Evolutionary conservation across 2,113 vertebrate species (phyloP).

Genomic region (Parus major): DNA sequence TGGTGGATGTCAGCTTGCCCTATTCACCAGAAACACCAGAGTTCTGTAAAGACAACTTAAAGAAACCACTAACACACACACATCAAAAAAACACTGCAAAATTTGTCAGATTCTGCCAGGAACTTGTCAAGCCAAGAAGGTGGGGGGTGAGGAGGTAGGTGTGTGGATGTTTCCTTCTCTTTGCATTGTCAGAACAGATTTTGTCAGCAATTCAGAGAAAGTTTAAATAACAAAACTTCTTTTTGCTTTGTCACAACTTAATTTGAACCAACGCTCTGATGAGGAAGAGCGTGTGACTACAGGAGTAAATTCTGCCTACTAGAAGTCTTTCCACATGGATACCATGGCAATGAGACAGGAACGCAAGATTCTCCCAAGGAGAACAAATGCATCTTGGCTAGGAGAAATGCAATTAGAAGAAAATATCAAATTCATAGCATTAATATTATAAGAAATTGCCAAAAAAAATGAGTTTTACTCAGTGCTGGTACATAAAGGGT

Average conservation of each 20-base stretch:
- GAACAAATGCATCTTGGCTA: neutral
- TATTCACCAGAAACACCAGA: neutral
- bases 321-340: neutral
- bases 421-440: neutral
- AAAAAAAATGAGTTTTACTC: neutral
- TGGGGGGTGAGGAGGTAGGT: fast-evolving
- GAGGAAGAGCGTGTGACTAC: neutral
- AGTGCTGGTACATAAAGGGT: neutral
- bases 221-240: neutral
- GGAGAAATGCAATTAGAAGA: neutral
- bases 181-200: neutral
- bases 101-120: neutral
- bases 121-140: neutral
- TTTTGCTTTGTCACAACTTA: neutral
- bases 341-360: neutral
- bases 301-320: neutral
- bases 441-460: neutral
- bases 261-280: neutral
- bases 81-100: fast-evolving
- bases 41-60: neutral
- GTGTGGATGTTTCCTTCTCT: neutral
- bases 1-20: neutral
- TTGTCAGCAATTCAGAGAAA: neutral
- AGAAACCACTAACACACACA: neutral
- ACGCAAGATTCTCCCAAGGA: neutral